Evolutionary conservation across 2,113 vertebrate species (phyloP), one percentile per base, ranked within the genome.

Genomic region (Oceanodroma tethys): DNA sequence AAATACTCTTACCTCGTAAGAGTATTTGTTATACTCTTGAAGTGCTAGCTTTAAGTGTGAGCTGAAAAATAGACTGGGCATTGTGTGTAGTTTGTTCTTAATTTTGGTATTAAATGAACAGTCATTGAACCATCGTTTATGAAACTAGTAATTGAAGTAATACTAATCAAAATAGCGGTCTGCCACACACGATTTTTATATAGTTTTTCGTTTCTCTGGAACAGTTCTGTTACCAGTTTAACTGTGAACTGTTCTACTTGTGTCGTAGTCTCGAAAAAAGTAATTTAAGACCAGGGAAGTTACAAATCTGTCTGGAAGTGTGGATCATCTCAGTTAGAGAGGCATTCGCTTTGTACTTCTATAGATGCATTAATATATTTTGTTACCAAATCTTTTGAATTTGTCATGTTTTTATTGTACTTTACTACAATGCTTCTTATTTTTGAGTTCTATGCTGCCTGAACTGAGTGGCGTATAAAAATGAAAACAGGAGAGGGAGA

Each of bases 201-300:
- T 93, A 59, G 63, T 92, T 98, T 94, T 97, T 84, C 93, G 73
- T 97, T 98, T 97, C 98, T 98, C 73, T 85, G 56, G 58, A 97
- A 92, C 82, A 94, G 47, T 86, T 97, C 48, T 83, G 48, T 91
- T 93, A 73, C 80, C 70, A 48, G 5, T 93, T 92, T 58, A 93
- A 25, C 48, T 60, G 26, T 70, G 36, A 74, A 59, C 38, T 91
- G 11, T 87, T 96, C 93, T 94, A 78, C 47, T 94, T 86, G 65
- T 36, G 65, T 72, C 43, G 18, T 68, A 92, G 38, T 66, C 34
- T 78, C 73, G 93, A 95, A 95, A 78, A 95, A 81, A 50, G 7
- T 65, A 55, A 29, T 50, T 87, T 82, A 63, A 89, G 78, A 84
- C 10, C 52, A 56, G 67, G 50, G 50, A 79, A 87, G 36, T 81